Percentiles rank a stretch among this genome's conserved stretches.
phyloP scores from a whole-genome alignment of 1,140 invertebrate genomes.

The Drosophila nigrodunni region DNA sequence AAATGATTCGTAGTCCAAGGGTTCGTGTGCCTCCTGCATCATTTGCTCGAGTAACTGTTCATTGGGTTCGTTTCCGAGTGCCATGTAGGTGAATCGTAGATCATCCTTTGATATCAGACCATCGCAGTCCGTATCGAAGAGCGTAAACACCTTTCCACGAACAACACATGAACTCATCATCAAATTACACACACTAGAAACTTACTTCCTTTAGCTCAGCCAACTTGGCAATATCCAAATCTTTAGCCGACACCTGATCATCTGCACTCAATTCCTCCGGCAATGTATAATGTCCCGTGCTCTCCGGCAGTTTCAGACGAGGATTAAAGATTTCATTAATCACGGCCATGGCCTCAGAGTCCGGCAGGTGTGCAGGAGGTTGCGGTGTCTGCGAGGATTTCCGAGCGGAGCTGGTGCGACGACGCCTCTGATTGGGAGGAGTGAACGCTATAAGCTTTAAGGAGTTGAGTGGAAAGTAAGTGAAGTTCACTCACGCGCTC shows the following conservation, averaged over 20 bases:
- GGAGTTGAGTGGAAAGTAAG: neutral
- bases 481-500: conserved; percentile 69
- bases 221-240: conserved; percentile 86
- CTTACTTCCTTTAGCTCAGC: conserved; percentile 86
- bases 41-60: conserved; percentile 86
- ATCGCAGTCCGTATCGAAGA: conserved; percentile 87
- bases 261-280: conserved; percentile 86
- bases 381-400: conserved; percentile 66
- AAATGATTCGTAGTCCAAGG: conserved; percentile 87
- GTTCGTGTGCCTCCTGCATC: conserved; percentile 86
- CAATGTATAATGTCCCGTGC: conserved; percentile 84
- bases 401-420: conserved; percentile 64
- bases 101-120: conserved; percentile 87
- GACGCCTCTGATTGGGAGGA: conserved; percentile 54
- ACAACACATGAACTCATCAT: neutral
- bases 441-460: neutral
- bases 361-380: conserved; percentile 46
- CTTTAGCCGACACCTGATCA: conserved; percentile 84
- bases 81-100: conserved; percentile 86
- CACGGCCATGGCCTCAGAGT: conserved; percentile 83
- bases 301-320: conserved; percentile 79
- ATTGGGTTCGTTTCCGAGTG: conserved; percentile 86
- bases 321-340: conserved; percentile 85
- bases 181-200: neutral
- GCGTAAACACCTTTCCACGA: conserved; percentile 85